Evolutionary conservation across 2,888 invertebrate species (phyloP), one percentile per base, ranked within the genome.

Genomic region (Chloromyia formosa): DNA sequence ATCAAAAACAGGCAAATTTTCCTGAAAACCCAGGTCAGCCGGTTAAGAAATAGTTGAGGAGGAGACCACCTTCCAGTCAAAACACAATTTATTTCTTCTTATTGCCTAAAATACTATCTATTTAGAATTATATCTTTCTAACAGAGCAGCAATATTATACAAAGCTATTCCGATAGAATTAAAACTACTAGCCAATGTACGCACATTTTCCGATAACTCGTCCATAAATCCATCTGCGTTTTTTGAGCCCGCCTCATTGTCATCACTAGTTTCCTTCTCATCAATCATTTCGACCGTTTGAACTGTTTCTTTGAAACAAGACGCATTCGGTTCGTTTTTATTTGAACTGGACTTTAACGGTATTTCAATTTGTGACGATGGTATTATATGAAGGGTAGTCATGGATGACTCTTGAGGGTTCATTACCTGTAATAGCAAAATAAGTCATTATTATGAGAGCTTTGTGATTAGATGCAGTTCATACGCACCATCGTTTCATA

Each of bases 131-230:
- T 10, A 45, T 27, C 14, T 69, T 20, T 69, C 68, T 2, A 69
- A 53, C 4, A 69, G 16, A 10, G 27, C 22, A 7, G 68, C 68
- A 54, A 69, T 69, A 69, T 69, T 69, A 53, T 53, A 2, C 14
- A 69, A 53, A 10, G 68, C 68, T 54, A 27, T 9, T n/a, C 68
- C 68, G 12, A 69, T 69, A 27, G 54, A 3, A 18, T 23, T 69
- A 18, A 69, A 69, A 16, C 54, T 54, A 23, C 22, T 69, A 3
- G 23, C 68, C 23, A 69, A 16, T 16, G 53, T 54, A 53, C 68
- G 18, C 10, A 69, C 27, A 23, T 69, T 69, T n/a, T 27, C 68
- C 9, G 54, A 40, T 27, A 69, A 53, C 2, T 69, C 68, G 14
- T 53, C 53, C 18, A 69, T 9, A 20, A 69, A 54, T 4, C 20